Evolutionary conservation across 2,888 invertebrate genomes (phyloP).

Genomic region (Antitype chi): DNA sequence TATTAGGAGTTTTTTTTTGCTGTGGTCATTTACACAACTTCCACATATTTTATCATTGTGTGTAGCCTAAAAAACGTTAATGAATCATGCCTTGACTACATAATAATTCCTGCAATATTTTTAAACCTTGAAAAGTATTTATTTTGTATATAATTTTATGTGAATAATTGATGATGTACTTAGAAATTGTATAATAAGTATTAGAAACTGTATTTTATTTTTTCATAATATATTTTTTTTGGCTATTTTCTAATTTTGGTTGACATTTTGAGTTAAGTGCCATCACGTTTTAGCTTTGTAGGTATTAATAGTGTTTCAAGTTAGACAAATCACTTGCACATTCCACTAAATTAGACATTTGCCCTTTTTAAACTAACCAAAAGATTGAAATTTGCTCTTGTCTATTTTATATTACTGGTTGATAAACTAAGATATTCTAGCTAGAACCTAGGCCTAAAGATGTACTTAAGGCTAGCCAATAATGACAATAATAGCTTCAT

Average conservation of each 20-base stretch:
- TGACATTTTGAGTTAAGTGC: slow-evolving; percentile 22
- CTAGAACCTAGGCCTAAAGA: slow-evolving; percentile 49
- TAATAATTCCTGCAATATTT: slow-evolving; percentile 25
- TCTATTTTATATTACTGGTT: slow-evolving; percentile 27
- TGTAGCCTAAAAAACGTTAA: background rate
- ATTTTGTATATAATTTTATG: slow-evolving; percentile 34
- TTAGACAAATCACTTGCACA: slow-evolving; percentile 36
- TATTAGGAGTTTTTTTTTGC: background rate
- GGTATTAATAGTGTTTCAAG: slow-evolving; percentile 21
- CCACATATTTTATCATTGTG: background rate
- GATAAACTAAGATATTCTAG: slow-evolving; percentile 30
- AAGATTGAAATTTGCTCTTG: slow-evolving; percentile 8
- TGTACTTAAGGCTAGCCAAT: slow-evolving; percentile 63
- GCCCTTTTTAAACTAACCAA: background rate
- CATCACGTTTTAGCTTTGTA: slow-evolving; percentile 23
- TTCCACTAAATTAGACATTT: slow-evolving; percentile 49
- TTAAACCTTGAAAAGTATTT: slow-evolving; percentile 41
- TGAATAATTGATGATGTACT: slow-evolving; percentile 56
- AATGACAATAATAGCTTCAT: slow-evolving; percentile 61
- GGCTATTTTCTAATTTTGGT: slow-evolving; percentile 5
- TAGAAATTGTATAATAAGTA: slow-evolving; percentile 32
- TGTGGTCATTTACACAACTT: slow-evolving; percentile 4
- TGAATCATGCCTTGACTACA: background rate
- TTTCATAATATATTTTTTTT: slow-evolving; percentile 4
- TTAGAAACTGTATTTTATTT: slow-evolving; percentile 28